Evolutionary conservation across 1,140 invertebrate species (phyloP).

Genomic region (Andricus grossulariae): DNA sequence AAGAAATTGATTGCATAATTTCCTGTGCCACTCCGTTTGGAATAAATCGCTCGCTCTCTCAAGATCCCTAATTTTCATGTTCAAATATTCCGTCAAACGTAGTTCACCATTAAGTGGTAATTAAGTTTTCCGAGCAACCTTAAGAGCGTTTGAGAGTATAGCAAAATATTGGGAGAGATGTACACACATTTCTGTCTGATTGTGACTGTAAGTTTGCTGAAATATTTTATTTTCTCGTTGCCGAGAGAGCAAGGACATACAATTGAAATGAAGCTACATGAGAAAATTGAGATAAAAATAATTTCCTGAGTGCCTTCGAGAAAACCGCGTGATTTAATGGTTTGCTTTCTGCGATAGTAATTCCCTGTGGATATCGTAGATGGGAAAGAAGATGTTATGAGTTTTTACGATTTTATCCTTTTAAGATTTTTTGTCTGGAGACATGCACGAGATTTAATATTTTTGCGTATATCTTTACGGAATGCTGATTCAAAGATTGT

Average conservation of each 20-base stretch:
- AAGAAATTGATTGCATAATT: no score
- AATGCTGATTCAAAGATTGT: background rate
- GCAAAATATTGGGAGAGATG: no score
- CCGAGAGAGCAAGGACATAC: background rate
- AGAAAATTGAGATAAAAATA: conserved; percentile 28
- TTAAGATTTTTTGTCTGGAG: background rate
- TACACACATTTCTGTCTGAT: no score
- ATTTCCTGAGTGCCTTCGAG: conserved; percentile 1
- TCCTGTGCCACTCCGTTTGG: no score
- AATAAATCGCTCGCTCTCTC: no score
- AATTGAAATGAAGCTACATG: conserved; percentile 22
- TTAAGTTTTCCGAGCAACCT: no score
- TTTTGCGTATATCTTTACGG: background rate
- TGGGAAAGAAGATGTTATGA: conserved; percentile 3
- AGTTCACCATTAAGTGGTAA: no score
- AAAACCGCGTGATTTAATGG: conserved; percentile 21
- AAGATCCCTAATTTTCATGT: no score
- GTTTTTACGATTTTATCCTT: conserved; percentile 26
- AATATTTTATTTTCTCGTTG: background rate
- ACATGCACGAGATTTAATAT: background rate
- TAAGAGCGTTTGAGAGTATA: no score
- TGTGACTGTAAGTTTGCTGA: no score
- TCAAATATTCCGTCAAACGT: no score
- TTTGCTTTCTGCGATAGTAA: conserved; percentile 13
- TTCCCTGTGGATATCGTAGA: conserved; percentile 23